Evolutionary conservation across 2,888 invertebrate genomes (phyloP), one percentile per base, ranked within the genome.

Genomic region (Adineta ricciae): DNA sequence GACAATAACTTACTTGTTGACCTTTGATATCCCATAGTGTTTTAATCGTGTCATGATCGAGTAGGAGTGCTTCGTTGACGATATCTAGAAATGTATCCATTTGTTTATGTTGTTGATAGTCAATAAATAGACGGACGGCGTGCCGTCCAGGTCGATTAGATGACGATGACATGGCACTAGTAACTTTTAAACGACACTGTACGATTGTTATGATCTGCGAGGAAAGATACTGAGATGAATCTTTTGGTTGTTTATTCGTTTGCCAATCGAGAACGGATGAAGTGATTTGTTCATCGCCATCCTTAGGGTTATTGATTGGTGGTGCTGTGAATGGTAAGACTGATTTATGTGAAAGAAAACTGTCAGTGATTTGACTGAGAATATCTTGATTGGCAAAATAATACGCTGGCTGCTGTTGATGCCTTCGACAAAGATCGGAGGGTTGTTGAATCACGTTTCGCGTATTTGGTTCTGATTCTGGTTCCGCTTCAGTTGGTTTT

Each of bases 11-110:
- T 78, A 78, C 78, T 78, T 78, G 38, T 24, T 41, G 24, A 24
- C 78, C 38, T 41, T 78, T 38, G 9, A 32, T 21, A 41, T 78
- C 41, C 78, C 78, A 78, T n/a, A 78, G 41, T 78, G 78, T 78
- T 78, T 78, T 78, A n/a, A 78, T 78, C 7, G 78, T 78, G 41
- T 78, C 24, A 8, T 5, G 41, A 19, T 41, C 78, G 14, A 41
- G 38, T 78, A 78, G n/a, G n/a, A 78, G 78, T 38, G 78, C 78
- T 78, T 78, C 78, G n/a, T 78, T 78, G 41, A 78, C 78, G n/a
- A 78, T 24, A 41, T 78, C 78, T n/a, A 78, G 11, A 41, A 78
- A 41, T n/a, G 38, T n/a, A 41, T 78, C 78, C 41, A 78, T 78
- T 41, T n/a, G 38, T 41, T 38, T 36, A 2, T 19, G 41, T 41